These are phyloP conservation scores for Parotia lawesii DNA, from an alignment of 2,113 vertebrate species.

Conservation along the genomic window DNA sequence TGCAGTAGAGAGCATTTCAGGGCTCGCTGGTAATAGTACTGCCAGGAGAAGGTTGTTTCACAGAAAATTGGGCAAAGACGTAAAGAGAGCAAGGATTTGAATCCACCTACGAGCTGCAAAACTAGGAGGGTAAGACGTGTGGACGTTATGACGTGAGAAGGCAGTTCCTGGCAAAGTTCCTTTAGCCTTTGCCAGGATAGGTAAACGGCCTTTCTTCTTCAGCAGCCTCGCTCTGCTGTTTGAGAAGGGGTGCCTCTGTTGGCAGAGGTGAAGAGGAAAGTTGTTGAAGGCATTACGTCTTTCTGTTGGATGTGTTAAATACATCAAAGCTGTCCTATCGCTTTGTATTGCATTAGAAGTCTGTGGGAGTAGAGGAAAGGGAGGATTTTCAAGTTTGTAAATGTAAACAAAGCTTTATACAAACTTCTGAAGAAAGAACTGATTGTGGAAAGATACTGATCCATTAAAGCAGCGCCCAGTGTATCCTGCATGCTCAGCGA, in stretches of 20 bases:
- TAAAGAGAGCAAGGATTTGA: background rate
- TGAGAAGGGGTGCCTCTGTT: background rate
- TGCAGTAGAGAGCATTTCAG: background rate
- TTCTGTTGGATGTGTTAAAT: background rate
- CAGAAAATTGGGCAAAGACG: background rate
- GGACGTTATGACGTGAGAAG: background rate
- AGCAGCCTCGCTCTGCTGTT: background rate
- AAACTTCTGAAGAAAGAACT: slow-evolving; percentile 11
- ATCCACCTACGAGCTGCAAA: background rate
- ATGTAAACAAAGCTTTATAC: slow-evolving; percentile 36
- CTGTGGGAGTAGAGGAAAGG: slow-evolving; percentile 44
- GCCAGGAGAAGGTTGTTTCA: background rate
- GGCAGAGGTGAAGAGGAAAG: background rate
- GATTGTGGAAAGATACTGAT: background rate
- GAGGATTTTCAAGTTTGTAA: slow-evolving; percentile 52
- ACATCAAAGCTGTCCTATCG: background rate
- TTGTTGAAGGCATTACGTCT: background rate
- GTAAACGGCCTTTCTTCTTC: background rate
- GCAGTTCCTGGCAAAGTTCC: background rate
- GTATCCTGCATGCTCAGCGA: background rate
- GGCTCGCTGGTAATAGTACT: background rate
- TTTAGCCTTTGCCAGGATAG: background rate
- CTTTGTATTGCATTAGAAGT: background rate
- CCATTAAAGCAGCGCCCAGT: background rate
- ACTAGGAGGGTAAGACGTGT: background rate